Evolutionary conservation across 1,140 invertebrate genomes (phyloP), one percentile per base, ranked within the genome.

Genomic region (Globodera rostochiensis): DNA sequence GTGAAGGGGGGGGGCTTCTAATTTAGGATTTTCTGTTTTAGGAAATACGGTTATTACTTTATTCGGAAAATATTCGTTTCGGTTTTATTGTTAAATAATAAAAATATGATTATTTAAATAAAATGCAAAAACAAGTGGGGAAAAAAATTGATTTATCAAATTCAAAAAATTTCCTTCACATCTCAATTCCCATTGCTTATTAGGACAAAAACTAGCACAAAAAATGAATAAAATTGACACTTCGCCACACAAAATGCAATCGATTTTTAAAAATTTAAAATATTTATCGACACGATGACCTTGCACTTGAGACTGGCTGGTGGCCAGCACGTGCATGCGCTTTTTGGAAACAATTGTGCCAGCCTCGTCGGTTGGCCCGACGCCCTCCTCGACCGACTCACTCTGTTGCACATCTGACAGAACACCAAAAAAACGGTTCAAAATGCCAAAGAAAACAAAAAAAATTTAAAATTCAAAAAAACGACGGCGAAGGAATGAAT

Each of bases 221-320:
- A 74, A 25, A 50, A 25, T 45, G 19, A 36, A 74, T 25, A 25
- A 74, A 74, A 74, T 50, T 46, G 57, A 64, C 57, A 64, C 57
- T 64, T 64, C 57, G 57, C 57, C 57, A 64, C 11, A 64, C 57
- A 64, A 64, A 15, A 19, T 64, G n/a, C 46, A 4, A 78, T 46
- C 49, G n/a, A 69, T 64, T 67, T 25, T 77, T 9, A 64, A 11
- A 77, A 4, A 11, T 21, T 11, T 21, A 57, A n/a, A 66, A 6
- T 76, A 7, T 5, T 9, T 75, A n/a, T 13, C 0, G 0, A 46
- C 21, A 74, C 6, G 45, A 53, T 64, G n/a, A 78, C 77, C 77
- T 78, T 78, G 66, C 66, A 78, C 64, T 69, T 70, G 77, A 13
- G 77, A 78, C 70, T 78, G 77, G 11, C 57, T 66, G 49, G 77